Evolutionary conservation across 2,113 vertebrate genomes (phyloP).

Genomic region (Psophia crepitans): DNA sequence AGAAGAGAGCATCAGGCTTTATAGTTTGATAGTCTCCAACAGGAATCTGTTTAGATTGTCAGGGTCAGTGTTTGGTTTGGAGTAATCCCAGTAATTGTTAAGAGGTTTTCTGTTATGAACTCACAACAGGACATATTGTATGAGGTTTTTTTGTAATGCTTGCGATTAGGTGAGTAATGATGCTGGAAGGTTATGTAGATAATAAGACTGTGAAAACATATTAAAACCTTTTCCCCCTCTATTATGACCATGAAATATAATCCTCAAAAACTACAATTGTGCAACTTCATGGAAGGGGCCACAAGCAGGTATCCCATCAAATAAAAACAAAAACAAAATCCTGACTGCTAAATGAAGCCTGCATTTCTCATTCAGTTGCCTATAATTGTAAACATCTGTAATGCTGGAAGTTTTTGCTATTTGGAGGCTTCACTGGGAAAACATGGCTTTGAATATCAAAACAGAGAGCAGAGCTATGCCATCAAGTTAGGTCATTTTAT

Average conservation of each 20-base stretch:
- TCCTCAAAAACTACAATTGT: slow-evolving; percentile 54
- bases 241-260: slow-evolving; percentile 49
- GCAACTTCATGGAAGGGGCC: slow-evolving; percentile 47
- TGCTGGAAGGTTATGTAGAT: slow-evolving; percentile 68
- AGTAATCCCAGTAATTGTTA: not conserved
- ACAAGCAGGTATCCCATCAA: slow-evolving; percentile 34
- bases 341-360: slow-evolving; percentile 53
- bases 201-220: slow-evolving; percentile 69
- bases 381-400: slow-evolving; percentile 66
- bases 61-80: not conserved
- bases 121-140: not conserved
- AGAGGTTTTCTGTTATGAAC: slow-evolving; percentile 2
- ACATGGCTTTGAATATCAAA: slow-evolving; percentile 41
- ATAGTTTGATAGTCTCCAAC: not conserved
- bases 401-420: slow-evolving; percentile 28
- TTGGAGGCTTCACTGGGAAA: slow-evolving; percentile 30
- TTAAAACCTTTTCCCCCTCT: slow-evolving; percentile 52
- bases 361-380: slow-evolving; percentile 33
- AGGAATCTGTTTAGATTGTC: not conserved
- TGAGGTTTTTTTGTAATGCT: not conserved
- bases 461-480: not conserved
- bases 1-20: not conserved
- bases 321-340: slow-evolving; percentile 65
- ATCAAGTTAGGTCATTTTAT: slow-evolving; percentile 26
- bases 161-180: slow-evolving; percentile 69